Evolutionary conservation across 35 echinoderm and acorn worm species (phyloP), one percentile per base, ranked within the genome.

Genomic region (Heliocidaris erythrogramma): DNA sequence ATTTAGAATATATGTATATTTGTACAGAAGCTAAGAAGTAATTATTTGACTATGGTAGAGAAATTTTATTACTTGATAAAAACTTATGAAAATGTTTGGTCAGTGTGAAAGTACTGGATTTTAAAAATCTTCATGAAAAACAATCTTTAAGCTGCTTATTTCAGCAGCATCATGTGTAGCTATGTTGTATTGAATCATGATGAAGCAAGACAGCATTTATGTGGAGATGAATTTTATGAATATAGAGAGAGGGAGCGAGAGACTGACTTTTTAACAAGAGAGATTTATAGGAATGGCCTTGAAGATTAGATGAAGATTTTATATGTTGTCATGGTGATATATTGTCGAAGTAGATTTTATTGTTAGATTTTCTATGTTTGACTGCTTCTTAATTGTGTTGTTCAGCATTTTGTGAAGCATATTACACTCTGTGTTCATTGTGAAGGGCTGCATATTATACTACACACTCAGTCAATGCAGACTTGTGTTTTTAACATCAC

Each of bases 261-360:
- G 65, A 89, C 31, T 48, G 47, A 89, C 31, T 47, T 47, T 47
- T 47, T 48, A 89, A 48, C 30, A 89, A 84, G n/a, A 89, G 47
- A 89, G 47, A 89, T 89, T 48, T 89, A 89, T 92, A 48, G 91
- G 91, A 59, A 92, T 92, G 91, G 91, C 91, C 91, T 92, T 92
- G 91, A 92, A 30, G 31, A 48, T 92, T 48, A 59, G 24, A 89
- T 47, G 18, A 89, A 32, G 24, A 89, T 89, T 89, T 89, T 48
- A 16, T 89, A 48, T 89, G 31, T 47, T 89, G 87, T 89, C 14
- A 48, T 47, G 47, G 87, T 89, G 87, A 89, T 89, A 89, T 89
- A 89, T 89, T 89, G 87, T 89, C 32, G 87, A 78, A 47, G 87
- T 89, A 89, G 87, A 89, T 89, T 89, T 42, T 89, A 89, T 89